A percentile compares a stretch with the other conserved stretches of the same genome.
Conservation (phyloP, 2,113 vertebrate species). For the Tricholaema leucomelas region DNA sequence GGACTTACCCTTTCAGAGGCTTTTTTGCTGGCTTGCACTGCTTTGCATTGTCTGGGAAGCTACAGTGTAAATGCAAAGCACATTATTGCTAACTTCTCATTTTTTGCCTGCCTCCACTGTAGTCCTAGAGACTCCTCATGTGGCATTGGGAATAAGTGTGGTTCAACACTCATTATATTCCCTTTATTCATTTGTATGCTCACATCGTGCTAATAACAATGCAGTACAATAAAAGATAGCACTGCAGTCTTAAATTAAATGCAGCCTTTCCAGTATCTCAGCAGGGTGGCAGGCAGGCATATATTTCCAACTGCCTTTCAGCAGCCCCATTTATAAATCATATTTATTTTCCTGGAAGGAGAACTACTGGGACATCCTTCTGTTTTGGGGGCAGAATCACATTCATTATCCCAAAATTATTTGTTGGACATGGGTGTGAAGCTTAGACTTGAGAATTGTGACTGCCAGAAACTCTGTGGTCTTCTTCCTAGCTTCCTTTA, state of each 20-base stretch:
- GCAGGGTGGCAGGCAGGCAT: constrained; percentile 55
- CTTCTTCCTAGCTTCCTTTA: not conserved
- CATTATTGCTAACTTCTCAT: not conserved
- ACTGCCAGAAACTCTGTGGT: not conserved
- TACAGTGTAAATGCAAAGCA: not conserved
- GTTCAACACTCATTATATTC: constrained; percentile 49
- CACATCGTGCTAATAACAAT: constrained; percentile 57
- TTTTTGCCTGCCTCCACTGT: not conserved
- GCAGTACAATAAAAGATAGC: constrained; percentile 55
- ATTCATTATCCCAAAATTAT: constrained; percentile 30
- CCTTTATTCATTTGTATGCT: constrained; percentile 48
- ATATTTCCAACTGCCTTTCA: constrained; percentile 65
- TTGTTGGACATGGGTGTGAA: constrained; percentile 36
- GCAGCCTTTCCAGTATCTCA: constrained; percentile 55
- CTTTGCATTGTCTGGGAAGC: constrained; percentile 21
- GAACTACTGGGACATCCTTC: constrained; percentile 55
- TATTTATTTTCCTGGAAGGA: constrained; percentile 55
- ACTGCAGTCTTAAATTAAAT: constrained; percentile 29
- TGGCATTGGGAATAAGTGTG: constrained; percentile 39
- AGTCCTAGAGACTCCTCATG: constrained; percentile 25
- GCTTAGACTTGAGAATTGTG: constrained; percentile 12
- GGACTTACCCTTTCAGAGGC: not conserved
- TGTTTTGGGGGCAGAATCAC: constrained; percentile 47
- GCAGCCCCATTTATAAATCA: constrained; percentile 50
- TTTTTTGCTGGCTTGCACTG: not conserved